Percentiles rank a stretch among this genome's conserved stretches.
Evolutionary conservation across 53 echinoderm and acorn worm genomes (phyloP).

Genomic region (Temnopleurus reevesii): DNA sequence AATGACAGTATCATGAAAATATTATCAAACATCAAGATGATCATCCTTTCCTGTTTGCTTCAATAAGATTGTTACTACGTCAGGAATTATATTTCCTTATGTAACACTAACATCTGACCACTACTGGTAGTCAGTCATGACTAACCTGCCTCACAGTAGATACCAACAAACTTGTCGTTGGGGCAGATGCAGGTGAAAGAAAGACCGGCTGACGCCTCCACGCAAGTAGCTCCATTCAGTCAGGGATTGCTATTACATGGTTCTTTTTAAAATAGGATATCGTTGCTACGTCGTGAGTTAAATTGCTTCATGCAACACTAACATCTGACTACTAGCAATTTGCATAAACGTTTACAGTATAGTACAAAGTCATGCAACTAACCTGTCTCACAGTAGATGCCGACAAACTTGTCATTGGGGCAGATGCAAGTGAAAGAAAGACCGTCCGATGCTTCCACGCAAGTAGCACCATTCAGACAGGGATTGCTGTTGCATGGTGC

Average conservation of each 20-base stretch:
- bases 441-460: constrained; percentile 34
- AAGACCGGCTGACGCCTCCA: background rate
- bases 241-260: constrained; percentile 74
- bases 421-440: constrained; percentile 7
- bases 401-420: constrained; percentile 9
- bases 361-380: background rate
- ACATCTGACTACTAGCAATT: no score
- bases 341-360: no score
- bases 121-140: no score
- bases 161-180: background rate
- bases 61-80: no score
- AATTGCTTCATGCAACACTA: no score
- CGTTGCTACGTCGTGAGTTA: no score
- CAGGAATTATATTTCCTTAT: no score
- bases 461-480: constrained; percentile 69
- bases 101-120: no score
- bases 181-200: constrained; percentile 26
- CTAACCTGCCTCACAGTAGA: constrained; percentile 33
- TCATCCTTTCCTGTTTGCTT: no score
- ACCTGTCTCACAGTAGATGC: constrained; percentile 26
- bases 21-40: no score
- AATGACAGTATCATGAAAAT: no score
- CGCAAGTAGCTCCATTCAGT: constrained; percentile 65
- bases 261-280: no score
- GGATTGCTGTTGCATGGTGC: constrained; percentile 73